Conservation (phyloP, 2,797 vertebrate species). For the Knipowitschia caucasica region DNA sequence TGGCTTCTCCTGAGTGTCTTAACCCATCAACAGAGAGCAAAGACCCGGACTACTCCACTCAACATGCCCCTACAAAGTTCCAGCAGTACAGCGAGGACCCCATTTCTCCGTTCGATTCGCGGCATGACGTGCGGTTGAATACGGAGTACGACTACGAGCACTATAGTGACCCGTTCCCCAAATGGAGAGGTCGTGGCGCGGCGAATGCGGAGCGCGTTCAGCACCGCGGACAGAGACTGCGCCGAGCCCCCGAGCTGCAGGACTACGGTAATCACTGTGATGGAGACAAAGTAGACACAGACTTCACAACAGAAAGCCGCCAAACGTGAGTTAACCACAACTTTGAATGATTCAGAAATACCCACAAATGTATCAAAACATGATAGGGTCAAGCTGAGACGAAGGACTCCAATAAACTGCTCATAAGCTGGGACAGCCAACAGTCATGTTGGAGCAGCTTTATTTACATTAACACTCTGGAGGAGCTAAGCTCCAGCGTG, state of each 20-base stretch:
- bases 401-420: neutral
- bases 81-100: constrained; percentile 37
- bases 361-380: neutral
- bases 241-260: constrained; percentile 29
- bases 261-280: constrained; percentile 59
- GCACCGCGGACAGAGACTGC: constrained; percentile 66
- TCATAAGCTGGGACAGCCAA: neutral
- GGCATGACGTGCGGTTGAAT: constrained; percentile 44
- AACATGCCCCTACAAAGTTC: constrained; percentile 58
- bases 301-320: constrained; percentile 52
- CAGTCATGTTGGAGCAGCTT: constrained; percentile 12
- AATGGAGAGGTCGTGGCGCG: constrained; percentile 57
- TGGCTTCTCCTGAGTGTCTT: constrained; percentile 50
- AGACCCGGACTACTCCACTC: constrained; percentile 37
- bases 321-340: constrained; percentile 65
- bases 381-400: neutral
- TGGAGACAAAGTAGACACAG: constrained; percentile 48
- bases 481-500: neutral
- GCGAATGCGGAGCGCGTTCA: constrained; percentile 54
- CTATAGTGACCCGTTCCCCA: constrained; percentile 52
- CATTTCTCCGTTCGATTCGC: constrained; percentile 39
- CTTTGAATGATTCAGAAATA: constrained; percentile 15
- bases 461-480: constrained; percentile 4
- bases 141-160: constrained; percentile 32
- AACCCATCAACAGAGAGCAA: constrained; percentile 36